Base-by-base conservation (phyloP, 2,113 vertebrate genomes). In the Mixornis gularis region DNA sequence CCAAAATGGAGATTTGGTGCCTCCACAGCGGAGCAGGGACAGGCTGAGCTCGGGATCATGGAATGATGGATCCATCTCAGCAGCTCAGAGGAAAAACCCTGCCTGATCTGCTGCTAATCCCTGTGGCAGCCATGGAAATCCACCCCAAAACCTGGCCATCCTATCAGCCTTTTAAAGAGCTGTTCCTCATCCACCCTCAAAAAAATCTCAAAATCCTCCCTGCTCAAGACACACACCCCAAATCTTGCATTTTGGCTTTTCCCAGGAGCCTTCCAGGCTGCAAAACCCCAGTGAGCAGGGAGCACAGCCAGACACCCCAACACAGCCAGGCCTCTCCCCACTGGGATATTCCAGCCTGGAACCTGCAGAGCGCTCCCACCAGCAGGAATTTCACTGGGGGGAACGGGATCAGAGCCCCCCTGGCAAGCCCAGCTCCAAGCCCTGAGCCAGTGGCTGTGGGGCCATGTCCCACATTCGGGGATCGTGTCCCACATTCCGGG, bases 31-130 rank as follows among this genome's bases (percentile, higher is more conserved):
- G 34, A 65, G 40, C 46, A 27, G 2, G 1, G 34, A n/a, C 38
- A 29, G 81, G 29, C 10, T 0, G 11, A 49, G 72, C 69, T n/a
- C 0, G 4, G 51, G 64, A 27, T 10, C 0, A 0, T 1, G 25
- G 26, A 26, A 17, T 0, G 13, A 40, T 12, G 34, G 62, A 52
- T 68, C 36, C 53, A 51, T 5, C 34, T 6, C 1, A 15, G 32
- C 13, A 20, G 44, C 16, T 25, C 36, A 34, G 71, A 55, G 44
- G 36, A 18, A 41, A 53, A 69, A 49, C 60, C 43, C 46, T 14
- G 15, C 26, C 14, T 30, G 26, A 32, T 30, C 30, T 69, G 65
- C 25, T 22, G 17, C 34, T 4, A 25, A 15, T 25, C 16, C 34
- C 46, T 21, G 71, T 0, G 6, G 63, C 27, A 48, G 44, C 36